Conservation (phyloP, 2,113 vertebrate species). For the Tupaia tana region DNA sequence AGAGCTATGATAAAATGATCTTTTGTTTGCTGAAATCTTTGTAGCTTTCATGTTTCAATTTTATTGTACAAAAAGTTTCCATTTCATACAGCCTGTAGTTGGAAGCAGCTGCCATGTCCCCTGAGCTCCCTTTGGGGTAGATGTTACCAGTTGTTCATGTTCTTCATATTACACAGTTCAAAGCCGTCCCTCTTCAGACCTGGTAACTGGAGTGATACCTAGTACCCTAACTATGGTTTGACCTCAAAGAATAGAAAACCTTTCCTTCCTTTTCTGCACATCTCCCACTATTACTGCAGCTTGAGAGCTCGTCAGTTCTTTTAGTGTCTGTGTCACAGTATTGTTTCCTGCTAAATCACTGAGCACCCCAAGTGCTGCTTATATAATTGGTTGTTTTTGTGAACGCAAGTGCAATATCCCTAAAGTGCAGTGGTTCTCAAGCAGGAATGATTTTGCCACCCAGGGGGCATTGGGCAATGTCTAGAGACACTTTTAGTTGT, state of each 20-base stretch:
- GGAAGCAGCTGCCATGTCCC: neutral
- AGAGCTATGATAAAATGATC: neutral
- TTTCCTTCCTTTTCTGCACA: neutral
- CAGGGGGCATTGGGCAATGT: neutral
- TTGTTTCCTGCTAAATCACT: neutral
- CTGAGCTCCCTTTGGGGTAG: neutral
- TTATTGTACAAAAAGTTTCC: neutral
- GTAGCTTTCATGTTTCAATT: neutral
- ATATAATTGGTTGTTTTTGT: constrained; percentile 43
- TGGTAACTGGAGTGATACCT: neutral
- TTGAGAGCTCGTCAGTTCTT: neutral
- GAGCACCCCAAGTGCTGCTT: neutral
- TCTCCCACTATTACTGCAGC: neutral
- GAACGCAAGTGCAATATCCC: neutral
- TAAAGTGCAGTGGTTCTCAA: neutral
- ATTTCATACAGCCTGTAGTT: neutral
- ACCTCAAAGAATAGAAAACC: neutral
- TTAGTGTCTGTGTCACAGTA: neutral
- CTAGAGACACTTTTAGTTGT: constrained; percentile 31
- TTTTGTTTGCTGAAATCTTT: neutral
- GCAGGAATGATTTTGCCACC: neutral
- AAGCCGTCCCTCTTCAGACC: neutral
- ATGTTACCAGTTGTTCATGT: neutral
- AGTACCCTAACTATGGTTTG: neutral
- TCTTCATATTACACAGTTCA: neutral